Evolutionary conservation across 2,888 invertebrate species (phyloP), one percentile per base, ranked within the genome.

Genomic region (Drosophila formosana): DNA sequence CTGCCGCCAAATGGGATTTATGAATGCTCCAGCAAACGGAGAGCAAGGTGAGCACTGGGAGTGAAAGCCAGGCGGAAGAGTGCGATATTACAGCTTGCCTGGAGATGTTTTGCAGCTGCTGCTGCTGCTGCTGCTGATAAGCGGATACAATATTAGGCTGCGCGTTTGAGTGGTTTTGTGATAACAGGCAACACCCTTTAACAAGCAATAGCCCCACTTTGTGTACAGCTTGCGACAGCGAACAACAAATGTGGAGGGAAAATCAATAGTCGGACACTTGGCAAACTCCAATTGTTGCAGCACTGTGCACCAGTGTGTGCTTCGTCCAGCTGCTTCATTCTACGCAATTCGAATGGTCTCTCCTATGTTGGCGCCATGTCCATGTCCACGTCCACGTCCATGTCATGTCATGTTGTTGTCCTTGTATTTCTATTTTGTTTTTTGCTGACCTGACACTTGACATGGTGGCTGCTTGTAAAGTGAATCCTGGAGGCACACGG

Each of bases 1-100:
- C 67, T 71, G 75, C 57, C 71, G 45, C 62, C 76, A 77, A 81
- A 71, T 71, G 82, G 79, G 79, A 81, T 83, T 82, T 83, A 86
- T 86, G 81, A 76, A 80, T 71, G 71, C 78, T 69, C 49, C 43
- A 47, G 23, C 37, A 26, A 8, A 8, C 26, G 26, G 46, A 62
- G n/a, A 46, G 66, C 66, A 74, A 65, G 70, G 78, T 71, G 63
- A 76, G 45, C 58, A 52, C 45, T 58, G 52, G 9, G 25, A 41
- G 51, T 47, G 64, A 13, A 46, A 52, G 41, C 8, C 23, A 37
- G 6, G 64, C 45, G 56, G 50, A 28, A 18, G 7, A 13, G 39
- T 28, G 39, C 51, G 26, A 26, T 37, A 52, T 26, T 51, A 37
- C 11, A 37, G 34, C 34, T 51, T 28, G 18, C 13, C 28, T 26